A percentile compares a stretch with the other conserved stretches of the same genome.
These are phyloP conservation scores for Cyphomyrus plagiostoma DNA, from an alignment of 2,113 vertebrate genomes.

Conservation along the genomic window DNA sequence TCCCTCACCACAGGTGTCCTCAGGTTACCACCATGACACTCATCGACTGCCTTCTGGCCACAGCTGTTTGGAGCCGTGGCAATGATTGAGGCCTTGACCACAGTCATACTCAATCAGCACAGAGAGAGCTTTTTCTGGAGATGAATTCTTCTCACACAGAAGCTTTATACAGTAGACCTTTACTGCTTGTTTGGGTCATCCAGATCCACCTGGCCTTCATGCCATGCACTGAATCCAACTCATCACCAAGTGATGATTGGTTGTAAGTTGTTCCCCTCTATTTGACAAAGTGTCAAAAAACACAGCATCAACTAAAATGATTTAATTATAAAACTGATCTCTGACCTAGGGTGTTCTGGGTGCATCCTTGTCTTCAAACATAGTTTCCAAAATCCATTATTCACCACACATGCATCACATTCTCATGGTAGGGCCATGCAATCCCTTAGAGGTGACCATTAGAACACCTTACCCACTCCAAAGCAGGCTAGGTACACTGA, in stretches of 20 bases:
- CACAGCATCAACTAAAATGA: not conserved
- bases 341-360: not conserved
- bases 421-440: not conserved
- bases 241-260: not conserved
- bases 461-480: not conserved
- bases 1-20: not conserved
- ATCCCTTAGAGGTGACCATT: not conserved
- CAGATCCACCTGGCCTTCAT: not conserved
- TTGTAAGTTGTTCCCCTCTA: not conserved
- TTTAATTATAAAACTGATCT: not conserved
- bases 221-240: not conserved
- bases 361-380: not conserved
- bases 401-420: not conserved
- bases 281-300: not conserved
- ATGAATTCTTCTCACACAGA: not conserved
- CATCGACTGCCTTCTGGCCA: not conserved
- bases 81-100: not conserved
- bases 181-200: not conserved
- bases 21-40: not conserved
- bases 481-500: not conserved
- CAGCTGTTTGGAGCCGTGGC: not conserved
- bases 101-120: not conserved
- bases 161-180: not conserved
- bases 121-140: not conserved
- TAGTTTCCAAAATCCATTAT: not conserved